Conservation (phyloP, 1,140 invertebrate species). For the Orchestia grillus region DNA sequence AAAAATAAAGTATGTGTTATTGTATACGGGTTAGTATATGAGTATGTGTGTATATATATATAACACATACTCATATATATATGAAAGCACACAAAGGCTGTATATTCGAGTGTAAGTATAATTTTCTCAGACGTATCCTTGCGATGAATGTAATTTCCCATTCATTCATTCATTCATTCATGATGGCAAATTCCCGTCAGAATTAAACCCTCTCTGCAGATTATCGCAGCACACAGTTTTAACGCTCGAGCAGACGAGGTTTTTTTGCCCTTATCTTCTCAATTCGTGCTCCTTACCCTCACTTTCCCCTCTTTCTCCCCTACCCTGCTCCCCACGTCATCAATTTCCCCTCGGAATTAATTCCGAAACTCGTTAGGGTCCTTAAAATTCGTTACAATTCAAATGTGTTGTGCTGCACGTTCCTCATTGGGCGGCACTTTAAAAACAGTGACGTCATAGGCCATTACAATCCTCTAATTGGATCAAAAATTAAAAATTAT, state of each 20-base stretch:
- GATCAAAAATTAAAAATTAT: conserved; percentile 56
- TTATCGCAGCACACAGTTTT: neutral
- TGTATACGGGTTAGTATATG: too few relatives aligned
- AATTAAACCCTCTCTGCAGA: neutral
- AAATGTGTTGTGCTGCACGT: neutral
- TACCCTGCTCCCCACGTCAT: neutral
- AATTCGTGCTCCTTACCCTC: neutral
- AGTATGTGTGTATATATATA: too few relatives aligned
- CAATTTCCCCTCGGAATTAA: conserved; percentile 42
- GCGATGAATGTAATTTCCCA: too few relatives aligned
- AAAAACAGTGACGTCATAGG: conserved; percentile 44
- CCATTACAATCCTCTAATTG: conserved; percentile 46
- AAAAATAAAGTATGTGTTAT: too few relatives aligned
- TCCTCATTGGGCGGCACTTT: conserved; percentile 24
- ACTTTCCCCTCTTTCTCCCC: neutral
- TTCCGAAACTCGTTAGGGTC: conserved; percentile 19
- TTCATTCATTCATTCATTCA: neutral
- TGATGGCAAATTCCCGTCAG: neutral
- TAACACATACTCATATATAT: too few relatives aligned
- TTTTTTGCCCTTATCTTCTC: neutral
- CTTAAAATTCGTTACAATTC: conserved; percentile 56
- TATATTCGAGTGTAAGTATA: too few relatives aligned
- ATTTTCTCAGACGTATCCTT: too few relatives aligned
- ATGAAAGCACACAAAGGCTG: too few relatives aligned
- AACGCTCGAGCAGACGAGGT: neutral